Percentiles rank a stretch among this genome's conserved stretches.
Conservation (phyloP, 2,113 vertebrate species). For the Petrocephalus microphthalmus region DNA sequence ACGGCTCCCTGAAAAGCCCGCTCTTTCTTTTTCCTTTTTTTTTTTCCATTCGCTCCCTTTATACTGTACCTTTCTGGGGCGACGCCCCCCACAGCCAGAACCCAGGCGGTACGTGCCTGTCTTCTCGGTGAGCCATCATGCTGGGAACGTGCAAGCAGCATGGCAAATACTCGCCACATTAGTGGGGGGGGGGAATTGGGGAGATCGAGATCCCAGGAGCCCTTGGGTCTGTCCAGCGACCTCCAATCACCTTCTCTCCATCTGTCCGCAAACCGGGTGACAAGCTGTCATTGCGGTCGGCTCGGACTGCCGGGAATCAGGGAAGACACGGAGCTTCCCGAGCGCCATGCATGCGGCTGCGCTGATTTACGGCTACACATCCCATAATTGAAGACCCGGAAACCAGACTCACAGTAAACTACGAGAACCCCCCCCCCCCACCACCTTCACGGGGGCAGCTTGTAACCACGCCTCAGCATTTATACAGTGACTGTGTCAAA, state of each 20-base stretch:
- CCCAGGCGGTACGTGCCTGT: background rate
- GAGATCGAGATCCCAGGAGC: background rate
- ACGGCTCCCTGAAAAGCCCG: slow-evolving; percentile 12
- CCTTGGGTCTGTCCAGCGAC: slow-evolving; percentile 10
- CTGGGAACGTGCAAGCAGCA: background rate
- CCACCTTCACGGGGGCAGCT: background rate
- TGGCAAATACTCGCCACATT: background rate
- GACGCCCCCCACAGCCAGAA: background rate
- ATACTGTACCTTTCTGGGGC: background rate
- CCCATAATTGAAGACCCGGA: slow-evolving; percentile 25
- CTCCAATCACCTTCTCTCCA: slow-evolving; percentile 27
- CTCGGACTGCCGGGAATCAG: slow-evolving; percentile 19
- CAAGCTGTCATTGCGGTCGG: slow-evolving; percentile 31
- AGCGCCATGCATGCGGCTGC: slow-evolving; percentile 12
- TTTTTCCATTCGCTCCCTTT: background rate
- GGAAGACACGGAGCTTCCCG: slow-evolving; percentile 25
- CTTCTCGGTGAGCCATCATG: background rate
- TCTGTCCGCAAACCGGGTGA: slow-evolving; percentile 21
- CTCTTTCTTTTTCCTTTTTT: background rate
- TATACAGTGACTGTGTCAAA: slow-evolving; percentile 3
- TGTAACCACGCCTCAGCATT: background rate
- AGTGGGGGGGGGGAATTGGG: slow-evolving; percentile 18
- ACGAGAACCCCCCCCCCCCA: background rate
- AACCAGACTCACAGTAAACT: slow-evolving; percentile 5
- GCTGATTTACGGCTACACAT: slow-evolving; percentile 20